Conservation (phyloP, 2,797 vertebrate genomes). For the Emydoidea blandingii region DNA sequence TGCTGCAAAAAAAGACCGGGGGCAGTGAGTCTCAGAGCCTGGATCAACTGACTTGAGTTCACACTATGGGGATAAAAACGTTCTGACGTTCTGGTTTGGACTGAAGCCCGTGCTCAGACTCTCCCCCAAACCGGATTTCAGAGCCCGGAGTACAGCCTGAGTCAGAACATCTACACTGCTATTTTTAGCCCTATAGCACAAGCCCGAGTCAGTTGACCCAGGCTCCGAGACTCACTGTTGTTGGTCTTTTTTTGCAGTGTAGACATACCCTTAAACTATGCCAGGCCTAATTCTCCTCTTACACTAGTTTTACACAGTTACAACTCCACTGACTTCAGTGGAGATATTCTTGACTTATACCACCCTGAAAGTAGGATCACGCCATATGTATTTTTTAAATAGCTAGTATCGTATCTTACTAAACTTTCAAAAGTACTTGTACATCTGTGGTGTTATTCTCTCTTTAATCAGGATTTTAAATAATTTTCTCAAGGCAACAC, state of each 20-base stretch:
- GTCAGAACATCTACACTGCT: not conserved
- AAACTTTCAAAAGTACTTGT: not conserved
- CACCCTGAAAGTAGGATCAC: not conserved
- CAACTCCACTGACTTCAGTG: not conserved
- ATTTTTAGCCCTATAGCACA: not conserved
- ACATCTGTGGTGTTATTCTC: not conserved
- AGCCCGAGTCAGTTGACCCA: not conserved
- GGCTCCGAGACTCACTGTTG: not conserved
- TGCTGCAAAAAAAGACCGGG: not conserved
- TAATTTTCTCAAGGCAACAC: not conserved
- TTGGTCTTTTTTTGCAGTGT: not conserved
- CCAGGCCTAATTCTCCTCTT: not conserved
- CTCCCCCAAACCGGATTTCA: not conserved
- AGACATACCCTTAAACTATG: not conserved
- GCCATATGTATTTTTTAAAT: not conserved
- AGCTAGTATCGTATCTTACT: not conserved
- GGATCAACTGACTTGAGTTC: not conserved
- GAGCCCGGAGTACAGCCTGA: not conserved
- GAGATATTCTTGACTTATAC: not conserved
- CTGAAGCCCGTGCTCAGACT: not conserved
- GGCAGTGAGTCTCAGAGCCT: not conserved
- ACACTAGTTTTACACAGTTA: not conserved
- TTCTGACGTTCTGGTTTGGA: not conserved
- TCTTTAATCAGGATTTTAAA: not conserved
- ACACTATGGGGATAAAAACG: not conserved